Evolutionary conservation across 2,113 vertebrate genomes (phyloP), one percentile per base, ranked within the genome.

Genomic region (Scomber japonicus): DNA sequence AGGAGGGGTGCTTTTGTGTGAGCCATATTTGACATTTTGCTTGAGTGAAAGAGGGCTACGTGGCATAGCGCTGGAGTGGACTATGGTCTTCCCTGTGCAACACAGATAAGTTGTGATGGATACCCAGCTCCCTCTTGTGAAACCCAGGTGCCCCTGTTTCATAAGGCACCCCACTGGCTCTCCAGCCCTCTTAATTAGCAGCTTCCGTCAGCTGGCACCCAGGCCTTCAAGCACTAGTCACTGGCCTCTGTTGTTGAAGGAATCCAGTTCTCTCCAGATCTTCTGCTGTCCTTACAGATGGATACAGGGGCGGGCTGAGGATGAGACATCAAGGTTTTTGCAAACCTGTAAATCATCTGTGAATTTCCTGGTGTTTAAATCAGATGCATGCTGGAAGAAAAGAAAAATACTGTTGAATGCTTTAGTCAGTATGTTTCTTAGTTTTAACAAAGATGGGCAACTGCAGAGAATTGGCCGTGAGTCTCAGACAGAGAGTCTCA

Each of bases 111-210:
- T 81, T 73, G 80, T 77, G 89, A 92, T 84, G 85, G 84, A 78
- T 88, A 81, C 82, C 81, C 82, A 12, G 80, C 90, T 85, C 81
- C 89, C 87, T 85, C 85, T 70, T 69, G 81, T 82, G 91, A 91
- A 92, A 90, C 88, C 90, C 89, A 88, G 90, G 91, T 90, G 91
- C 82, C 88, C 81, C 80, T 89, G 85, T 93, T 93, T 90, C 84
- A 89, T 90, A 74, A 86, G 80, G 81, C 88, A 35, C 82, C 89
- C 90, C 84, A 67, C 87, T 35, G 88, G 82, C 87, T 90, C 90
- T 84, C 60, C 85, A 83, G 71, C 79, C 85, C 81, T 90, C 90
- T 91, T 92, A 93, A 93, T 92, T 94, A 93, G 86, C 17, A 5
- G 77, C 83, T 90, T 86, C 89, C 70, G 61, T 93, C 90, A 88